These are phyloP conservation scores for Taenioides sp. DNA, from an alignment of 2,797 vertebrate genomes.

Conservation along the genomic window DNA sequence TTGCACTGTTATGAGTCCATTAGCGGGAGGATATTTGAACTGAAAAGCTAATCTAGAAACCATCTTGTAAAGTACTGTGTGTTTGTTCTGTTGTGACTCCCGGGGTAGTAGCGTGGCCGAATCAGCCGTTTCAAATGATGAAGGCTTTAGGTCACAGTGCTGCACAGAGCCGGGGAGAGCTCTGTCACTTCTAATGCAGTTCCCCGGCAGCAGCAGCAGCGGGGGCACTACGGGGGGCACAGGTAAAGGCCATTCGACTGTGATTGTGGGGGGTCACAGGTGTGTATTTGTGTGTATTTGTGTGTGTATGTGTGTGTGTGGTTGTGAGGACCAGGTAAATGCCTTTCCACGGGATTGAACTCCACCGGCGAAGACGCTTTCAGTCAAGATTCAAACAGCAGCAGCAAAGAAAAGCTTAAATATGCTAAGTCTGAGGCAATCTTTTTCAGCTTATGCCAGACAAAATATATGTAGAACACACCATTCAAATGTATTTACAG, in stretches of 20 bases:
- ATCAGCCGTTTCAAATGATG: conserved; percentile 66
- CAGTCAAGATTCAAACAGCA: conserved; percentile 73
- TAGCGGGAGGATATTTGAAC: conserved; percentile 31
- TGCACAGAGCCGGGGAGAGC: conserved; percentile 65
- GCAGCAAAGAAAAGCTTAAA: conserved; percentile 74
- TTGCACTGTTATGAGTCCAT: conserved; percentile 40
- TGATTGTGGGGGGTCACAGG: conserved; percentile 68
- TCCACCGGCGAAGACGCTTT: conserved; percentile 58
- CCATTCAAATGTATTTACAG: conserved; percentile 85
- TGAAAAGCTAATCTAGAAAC: conserved; percentile 58
- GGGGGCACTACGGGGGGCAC: conserved; percentile 62
- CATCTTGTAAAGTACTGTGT: conserved; percentile 33
- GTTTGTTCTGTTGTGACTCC: conserved; percentile 56
- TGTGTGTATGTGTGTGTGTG: conserved; percentile 40
- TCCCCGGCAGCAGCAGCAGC: conserved; percentile 58
- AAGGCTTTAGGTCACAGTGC: conserved; percentile 74
- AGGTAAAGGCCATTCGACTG: conserved; percentile 72
- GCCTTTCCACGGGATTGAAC: conserved; percentile 63
- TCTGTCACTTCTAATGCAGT: conserved; percentile 71
- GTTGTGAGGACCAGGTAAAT: conserved; percentile 60
- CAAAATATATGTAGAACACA: conserved; percentile 80
- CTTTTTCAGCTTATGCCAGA: conserved; percentile 69
- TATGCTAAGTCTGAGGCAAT: conserved; percentile 75
- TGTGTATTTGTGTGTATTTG: conserved; percentile 41
- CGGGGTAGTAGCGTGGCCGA: conserved; percentile 60